phyloP scores from a whole-genome alignment of 1,140 invertebrate genomes.

The Wiebesia pumilae region DNA sequence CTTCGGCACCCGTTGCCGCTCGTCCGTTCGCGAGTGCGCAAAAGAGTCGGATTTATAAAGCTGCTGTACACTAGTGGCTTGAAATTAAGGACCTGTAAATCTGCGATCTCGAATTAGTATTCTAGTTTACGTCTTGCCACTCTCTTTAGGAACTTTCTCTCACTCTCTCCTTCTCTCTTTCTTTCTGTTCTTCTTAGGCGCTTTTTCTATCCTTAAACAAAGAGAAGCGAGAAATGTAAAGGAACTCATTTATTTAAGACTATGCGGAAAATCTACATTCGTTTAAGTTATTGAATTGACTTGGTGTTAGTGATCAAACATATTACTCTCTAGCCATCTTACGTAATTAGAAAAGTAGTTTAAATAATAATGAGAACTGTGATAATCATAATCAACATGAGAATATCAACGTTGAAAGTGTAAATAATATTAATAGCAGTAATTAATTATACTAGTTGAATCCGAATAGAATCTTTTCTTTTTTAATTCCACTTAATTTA shows the following conservation, averaged over 20 bases:
- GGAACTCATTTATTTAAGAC: conserved; percentile 41
- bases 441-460: too few species aligned
- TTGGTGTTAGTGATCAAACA: conserved; percentile 11
- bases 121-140: conserved; percentile 64
- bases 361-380: background rate
- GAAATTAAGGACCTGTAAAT: conserved; percentile 73
- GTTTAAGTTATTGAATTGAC: conserved; percentile 11
- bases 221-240: background rate
- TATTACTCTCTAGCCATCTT: background rate
- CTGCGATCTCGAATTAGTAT: conserved; percentile 72
- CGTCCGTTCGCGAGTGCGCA: conserved; percentile 40
- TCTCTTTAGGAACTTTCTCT: conserved; percentile 24
- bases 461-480: too few species aligned
- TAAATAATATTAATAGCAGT: too few species aligned
- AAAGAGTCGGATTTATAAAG: conserved; percentile 66
- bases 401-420: background rate
- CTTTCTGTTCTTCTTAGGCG: background rate
- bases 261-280: conserved; percentile 22
- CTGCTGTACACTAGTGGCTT: conserved; percentile 52
- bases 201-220: background rate
- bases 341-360: background rate
- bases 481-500: too few species aligned
- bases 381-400: background rate
- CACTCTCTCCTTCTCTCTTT: background rate
- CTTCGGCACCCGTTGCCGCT: conserved; percentile 61